Conservation (phyloP, 1,140 invertebrate genomes). For the Drosophila nikananu region DNA sequence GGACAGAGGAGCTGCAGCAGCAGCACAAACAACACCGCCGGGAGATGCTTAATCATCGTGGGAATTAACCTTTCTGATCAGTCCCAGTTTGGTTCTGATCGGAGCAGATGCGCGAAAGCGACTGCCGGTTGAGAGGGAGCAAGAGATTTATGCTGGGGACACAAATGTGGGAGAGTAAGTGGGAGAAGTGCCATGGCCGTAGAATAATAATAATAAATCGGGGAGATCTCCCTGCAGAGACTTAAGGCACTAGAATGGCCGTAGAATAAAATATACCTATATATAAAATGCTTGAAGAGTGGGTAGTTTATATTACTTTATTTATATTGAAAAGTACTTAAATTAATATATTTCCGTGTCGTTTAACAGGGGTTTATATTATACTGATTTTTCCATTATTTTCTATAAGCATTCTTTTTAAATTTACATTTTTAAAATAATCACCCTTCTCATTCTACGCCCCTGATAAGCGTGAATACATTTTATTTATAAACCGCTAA, state of each 20-base stretch:
- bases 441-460: not conserved
- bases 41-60: slow-evolving; percentile 8
- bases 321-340: not conserved
- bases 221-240: too few species aligned
- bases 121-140: slow-evolving; percentile 34
- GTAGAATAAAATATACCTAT: not conserved
- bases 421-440: not conserved
- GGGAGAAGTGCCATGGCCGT: not conserved
- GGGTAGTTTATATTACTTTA: not conserved
- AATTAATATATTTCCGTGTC: not conserved
- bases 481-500: slow-evolving; percentile 36
- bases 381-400: not conserved
- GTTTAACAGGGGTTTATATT: not conserved
- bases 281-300: too few species aligned
- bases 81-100: not conserved
- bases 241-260: too few species aligned
- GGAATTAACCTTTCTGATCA: not conserved
- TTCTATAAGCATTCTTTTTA: not conserved
- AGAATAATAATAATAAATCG: too few species aligned
- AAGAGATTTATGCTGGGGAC: slow-evolving; percentile 7
- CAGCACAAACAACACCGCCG: slow-evolving; percentile 13
- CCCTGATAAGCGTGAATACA: slow-evolving; percentile 9
- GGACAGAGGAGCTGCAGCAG: slow-evolving; percentile 25
- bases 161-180: not conserved
- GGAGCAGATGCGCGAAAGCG: slow-evolving; percentile 26